Evolutionary conservation across 1,140 invertebrate genomes (phyloP).

Genomic region (Parasteatoda tepidariorum): DNA sequence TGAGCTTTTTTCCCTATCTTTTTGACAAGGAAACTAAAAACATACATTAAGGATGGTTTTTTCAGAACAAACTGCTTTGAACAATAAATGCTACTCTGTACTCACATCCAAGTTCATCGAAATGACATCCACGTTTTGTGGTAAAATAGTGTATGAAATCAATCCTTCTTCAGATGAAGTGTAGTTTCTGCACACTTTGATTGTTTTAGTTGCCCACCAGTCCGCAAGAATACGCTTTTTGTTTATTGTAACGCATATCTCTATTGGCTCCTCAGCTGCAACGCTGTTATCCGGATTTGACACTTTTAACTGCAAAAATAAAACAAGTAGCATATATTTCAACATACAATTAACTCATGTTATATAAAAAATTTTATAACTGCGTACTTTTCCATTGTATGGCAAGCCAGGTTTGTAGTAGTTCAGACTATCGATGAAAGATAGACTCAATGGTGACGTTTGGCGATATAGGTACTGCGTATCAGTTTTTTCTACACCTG

Average conservation of each 20-base stretch:
- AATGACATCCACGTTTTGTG: constrained; percentile 52
- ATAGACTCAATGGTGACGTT: too few relatives aligned
- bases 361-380: background rate
- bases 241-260: constrained; percentile 57
- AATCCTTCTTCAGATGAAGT: constrained; percentile 65
- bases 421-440: too few relatives aligned
- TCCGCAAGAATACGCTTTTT: constrained; percentile 42
- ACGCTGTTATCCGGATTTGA: constrained; percentile 66
- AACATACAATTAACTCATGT: background rate
- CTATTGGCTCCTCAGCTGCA: constrained; percentile 65
- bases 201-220: constrained; percentile 53
- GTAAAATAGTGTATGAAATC: constrained; percentile 60
- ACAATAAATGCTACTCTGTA: background rate
- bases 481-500: too few relatives aligned
- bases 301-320: constrained; percentile 64
- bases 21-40: too few relatives aligned
- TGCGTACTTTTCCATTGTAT: background rate
- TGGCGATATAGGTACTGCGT: too few relatives aligned
- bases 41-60: too few relatives aligned
- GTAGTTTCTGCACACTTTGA: constrained; percentile 63
- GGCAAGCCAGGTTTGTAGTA: too few relatives aligned
- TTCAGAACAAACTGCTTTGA: too few relatives aligned
- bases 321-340: too few relatives aligned
- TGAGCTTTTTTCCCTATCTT: too few relatives aligned
- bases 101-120: constrained; percentile 58